phyloP scores from a whole-genome alignment of 2,113 vertebrate species.

The Nymphicus hollandicus region DNA sequence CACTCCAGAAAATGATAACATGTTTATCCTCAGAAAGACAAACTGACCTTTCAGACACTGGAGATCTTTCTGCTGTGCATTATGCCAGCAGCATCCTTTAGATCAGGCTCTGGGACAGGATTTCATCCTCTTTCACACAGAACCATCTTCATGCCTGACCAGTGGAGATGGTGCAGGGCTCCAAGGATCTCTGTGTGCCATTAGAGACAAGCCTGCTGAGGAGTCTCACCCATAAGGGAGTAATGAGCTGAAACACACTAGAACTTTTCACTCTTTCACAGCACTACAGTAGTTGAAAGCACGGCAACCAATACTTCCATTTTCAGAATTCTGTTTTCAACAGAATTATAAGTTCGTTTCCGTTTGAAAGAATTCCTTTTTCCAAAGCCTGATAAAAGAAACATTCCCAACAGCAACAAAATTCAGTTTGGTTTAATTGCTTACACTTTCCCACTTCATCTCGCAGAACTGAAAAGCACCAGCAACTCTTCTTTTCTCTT shows the following conservation, averaged over 20 bases:
- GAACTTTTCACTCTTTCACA: background rate
- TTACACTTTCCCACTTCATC: background rate
- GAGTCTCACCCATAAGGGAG: background rate
- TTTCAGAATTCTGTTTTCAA: background rate
- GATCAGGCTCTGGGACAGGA: background rate
- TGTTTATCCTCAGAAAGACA: background rate
- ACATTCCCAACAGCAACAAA: background rate
- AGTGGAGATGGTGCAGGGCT: background rate
- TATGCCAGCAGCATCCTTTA: background rate
- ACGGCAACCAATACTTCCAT: background rate
- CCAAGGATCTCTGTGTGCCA: background rate
- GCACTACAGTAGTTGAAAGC: background rate
- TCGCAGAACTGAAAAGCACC: background rate
- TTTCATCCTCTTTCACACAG: background rate
- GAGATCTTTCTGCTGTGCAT: background rate
- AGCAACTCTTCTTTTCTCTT: background rate
- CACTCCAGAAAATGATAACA: background rate
- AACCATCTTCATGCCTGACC: background rate
- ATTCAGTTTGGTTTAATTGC: background rate
- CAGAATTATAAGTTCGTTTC: background rate
- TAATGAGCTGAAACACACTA: background rate
- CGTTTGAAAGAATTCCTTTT: background rate
- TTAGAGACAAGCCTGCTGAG: background rate
- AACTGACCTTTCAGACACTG: background rate
- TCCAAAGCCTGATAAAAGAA: background rate